phyloP scores from a whole-genome alignment of 2,797 vertebrate species.

The Gymnothorax javanicus region DNA sequence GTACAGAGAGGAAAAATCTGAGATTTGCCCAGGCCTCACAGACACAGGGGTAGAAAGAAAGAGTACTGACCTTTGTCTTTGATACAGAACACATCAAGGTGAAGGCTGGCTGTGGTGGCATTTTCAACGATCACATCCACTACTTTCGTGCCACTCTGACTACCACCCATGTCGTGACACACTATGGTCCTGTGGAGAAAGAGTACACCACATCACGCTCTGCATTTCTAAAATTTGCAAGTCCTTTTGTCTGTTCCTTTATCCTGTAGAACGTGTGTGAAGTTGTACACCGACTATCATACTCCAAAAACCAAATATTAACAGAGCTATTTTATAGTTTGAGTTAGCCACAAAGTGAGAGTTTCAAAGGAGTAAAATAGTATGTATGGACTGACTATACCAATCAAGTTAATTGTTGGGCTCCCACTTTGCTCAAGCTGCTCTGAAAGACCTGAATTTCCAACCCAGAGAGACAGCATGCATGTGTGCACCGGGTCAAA shows the following conservation, averaged over 20 bases:
- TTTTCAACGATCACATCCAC: slow-evolving; percentile 83
- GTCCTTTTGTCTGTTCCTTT: background rate
- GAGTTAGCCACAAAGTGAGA: too few relatives aligned
- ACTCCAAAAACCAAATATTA: too few relatives aligned
- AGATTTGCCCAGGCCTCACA: background rate
- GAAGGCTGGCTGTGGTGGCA: slow-evolving; percentile 64
- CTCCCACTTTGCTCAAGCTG: background rate
- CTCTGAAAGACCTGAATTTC: background rate
- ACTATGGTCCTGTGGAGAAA: slow-evolving; percentile 77
- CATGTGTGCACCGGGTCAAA: background rate
- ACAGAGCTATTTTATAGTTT: too few relatives aligned
- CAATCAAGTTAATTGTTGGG: background rate
- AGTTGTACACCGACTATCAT: background rate
- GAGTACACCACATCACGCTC: background rate
- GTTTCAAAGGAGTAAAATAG: too few relatives aligned
- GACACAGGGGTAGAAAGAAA: background rate
- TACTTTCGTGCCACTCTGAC: slow-evolving; percentile 70
- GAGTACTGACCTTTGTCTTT: slow-evolving; percentile 82
- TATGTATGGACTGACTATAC: background rate
- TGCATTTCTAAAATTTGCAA: too few relatives aligned
- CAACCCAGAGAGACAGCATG: background rate
- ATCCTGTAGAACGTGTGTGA: too few relatives aligned
- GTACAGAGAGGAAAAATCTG: background rate
- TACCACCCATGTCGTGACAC: slow-evolving; percentile 74
- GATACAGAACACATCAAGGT: slow-evolving; percentile 79